These are phyloP conservation scores for Callyntrura guangdongensis DNA, from an alignment of 2,888 invertebrate species.

Conservation along the genomic window DNA sequence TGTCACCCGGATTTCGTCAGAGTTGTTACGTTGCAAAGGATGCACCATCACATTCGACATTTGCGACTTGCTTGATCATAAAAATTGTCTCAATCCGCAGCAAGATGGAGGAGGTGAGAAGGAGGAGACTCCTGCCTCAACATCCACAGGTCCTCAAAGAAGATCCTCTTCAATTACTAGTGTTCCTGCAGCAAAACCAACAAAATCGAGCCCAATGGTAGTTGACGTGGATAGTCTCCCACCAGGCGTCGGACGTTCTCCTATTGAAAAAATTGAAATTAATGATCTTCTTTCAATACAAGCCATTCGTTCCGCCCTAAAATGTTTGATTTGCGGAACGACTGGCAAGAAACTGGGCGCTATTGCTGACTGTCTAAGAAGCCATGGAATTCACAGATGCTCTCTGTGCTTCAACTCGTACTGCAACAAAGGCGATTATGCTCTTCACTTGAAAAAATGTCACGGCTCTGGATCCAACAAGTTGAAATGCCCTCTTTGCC, in stretches of 20 bases:
- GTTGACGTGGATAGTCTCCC: constrained; percentile 75
- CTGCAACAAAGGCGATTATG: constrained; percentile 75
- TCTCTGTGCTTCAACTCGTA: constrained; percentile 84
- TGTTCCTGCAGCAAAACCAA: background rate
- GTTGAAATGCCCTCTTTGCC: constrained; percentile 81
- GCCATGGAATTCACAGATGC: constrained; percentile 83
- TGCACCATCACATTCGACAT: constrained; percentile 83
- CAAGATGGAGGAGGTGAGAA: constrained; percentile 45
- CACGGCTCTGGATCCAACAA: constrained; percentile 72
- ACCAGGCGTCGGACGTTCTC: constrained; percentile 82
- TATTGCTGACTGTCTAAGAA: constrained; percentile 80
- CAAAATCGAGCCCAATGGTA: constrained; percentile 2
- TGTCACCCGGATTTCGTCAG: constrained; percentile 78
- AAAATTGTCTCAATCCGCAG: constrained; percentile 74
- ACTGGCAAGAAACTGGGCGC: constrained; percentile 76
- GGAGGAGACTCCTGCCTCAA: background rate
- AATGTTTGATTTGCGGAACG: constrained; percentile 81
- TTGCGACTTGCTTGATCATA: constrained; percentile 82
- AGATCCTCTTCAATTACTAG: background rate
- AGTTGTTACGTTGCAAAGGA: constrained; percentile 81
- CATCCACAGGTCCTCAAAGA: background rate
- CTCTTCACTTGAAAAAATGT: constrained; percentile 80
- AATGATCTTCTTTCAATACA: constrained; percentile 77
- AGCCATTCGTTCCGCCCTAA: constrained; percentile 71
- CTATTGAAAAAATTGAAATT: constrained; percentile 82